Evolutionary conservation across 2,888 invertebrate species (phyloP).

Genomic region (Cactoblastis cactorum): DNA sequence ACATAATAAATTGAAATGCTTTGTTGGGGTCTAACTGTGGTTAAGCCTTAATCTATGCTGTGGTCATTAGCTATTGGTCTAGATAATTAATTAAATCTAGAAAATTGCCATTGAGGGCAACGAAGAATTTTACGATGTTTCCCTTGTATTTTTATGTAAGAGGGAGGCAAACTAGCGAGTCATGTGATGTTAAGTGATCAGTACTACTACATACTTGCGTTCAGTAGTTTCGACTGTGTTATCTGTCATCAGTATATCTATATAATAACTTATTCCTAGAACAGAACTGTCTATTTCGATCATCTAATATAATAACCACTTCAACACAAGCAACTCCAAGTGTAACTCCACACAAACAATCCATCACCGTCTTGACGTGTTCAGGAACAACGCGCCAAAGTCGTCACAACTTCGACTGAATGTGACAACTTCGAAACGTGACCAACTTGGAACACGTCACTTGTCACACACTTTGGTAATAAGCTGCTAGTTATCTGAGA

Average conservation of each 20-base stretch:
- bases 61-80: no score
- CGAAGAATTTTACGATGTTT: no score
- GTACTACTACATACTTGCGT: no score
- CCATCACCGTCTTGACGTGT: not conserved
- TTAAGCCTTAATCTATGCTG: no score
- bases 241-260: no score
- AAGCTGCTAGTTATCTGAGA: not conserved
- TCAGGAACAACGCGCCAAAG: not conserved
- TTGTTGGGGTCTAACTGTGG: not conserved
- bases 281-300: not conserved
- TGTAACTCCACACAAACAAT: not conserved
- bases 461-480: not conserved
- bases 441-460: not conserved
- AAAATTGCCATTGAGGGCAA: no score
- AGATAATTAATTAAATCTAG: no score
- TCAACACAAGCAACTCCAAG: not conserved
- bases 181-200: no score
- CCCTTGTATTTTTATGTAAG: no score
- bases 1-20: not conserved
- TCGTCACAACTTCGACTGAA: not conserved
- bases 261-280: no score
- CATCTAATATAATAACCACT: not conserved
- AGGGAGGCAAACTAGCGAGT: no score
- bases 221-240: no score
- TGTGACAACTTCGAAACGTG: conserved; percentile 1